Percentiles rank a stretch among this genome's conserved stretches.
Conservation (phyloP, 1,140 invertebrate species). For the Elymnias hypermnestra region DNA sequence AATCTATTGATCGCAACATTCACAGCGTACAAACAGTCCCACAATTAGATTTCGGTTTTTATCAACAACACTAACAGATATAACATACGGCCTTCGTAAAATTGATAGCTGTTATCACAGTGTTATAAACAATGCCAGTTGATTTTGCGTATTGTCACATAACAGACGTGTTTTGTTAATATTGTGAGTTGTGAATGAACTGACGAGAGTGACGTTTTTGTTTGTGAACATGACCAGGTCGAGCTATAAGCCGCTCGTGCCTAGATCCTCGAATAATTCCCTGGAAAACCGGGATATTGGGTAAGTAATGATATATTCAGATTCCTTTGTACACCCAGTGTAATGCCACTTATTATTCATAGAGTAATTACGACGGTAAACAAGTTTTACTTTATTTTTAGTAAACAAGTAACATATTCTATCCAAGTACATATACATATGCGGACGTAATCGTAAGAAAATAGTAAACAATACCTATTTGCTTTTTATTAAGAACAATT, state of each 20-base stretch:
- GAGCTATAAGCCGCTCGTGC: constrained; percentile 58
- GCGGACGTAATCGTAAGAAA: no score
- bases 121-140: constrained; percentile 39
- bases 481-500: no score
- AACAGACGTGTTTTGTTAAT: constrained; percentile 39
- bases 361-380: no score
- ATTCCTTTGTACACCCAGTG: no score
- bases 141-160: constrained; percentile 29
- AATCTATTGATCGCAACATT: constrained; percentile 56
- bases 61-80: constrained; percentile 9
- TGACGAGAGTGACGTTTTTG: constrained; percentile 3
- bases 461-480: no score
- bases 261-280: constrained; percentile 57
- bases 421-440: no score
- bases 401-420: no score
- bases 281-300: constrained; percentile 51
- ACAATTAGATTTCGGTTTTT: constrained; percentile 42
- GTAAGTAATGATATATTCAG: no score
- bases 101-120: constrained; percentile 45
- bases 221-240: constrained; percentile 52
- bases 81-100: constrained; percentile 1
- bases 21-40: constrained; percentile 44
- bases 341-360: no score
- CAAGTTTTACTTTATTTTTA: no score
- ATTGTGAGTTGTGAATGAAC: constrained; percentile 23